phyloP scores from a whole-genome alignment of 2,888 invertebrate species.

The Melieria omissa region DNA sequence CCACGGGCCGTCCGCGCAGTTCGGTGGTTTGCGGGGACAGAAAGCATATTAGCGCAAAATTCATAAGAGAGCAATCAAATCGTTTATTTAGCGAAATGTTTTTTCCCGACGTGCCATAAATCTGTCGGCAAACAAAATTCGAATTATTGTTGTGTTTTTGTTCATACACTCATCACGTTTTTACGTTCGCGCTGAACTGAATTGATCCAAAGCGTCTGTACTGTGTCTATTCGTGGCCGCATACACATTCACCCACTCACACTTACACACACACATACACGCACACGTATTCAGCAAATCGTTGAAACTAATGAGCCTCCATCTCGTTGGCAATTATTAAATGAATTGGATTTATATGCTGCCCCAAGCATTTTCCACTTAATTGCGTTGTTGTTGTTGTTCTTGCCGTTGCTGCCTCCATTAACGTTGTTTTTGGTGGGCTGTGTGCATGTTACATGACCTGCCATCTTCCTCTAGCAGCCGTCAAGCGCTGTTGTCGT shows the following conservation, averaged over 20 bases:
- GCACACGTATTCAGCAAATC: slow-evolving; percentile 22
- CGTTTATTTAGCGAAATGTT: slow-evolving; percentile 38
- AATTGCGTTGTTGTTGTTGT: slow-evolving; percentile 28
- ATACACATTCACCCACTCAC: not conserved
- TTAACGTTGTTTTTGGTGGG: not conserved
- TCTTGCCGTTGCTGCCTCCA: slow-evolving; percentile 9
- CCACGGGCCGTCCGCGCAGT: not conserved
- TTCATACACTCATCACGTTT: too few relatives aligned
- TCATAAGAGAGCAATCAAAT: slow-evolving; percentile 54
- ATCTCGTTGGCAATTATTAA: slow-evolving; percentile 65
- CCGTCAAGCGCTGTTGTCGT: not conserved
- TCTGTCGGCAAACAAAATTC: too few relatives aligned
- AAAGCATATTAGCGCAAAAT: slow-evolving; percentile 48
- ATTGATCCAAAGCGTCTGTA: too few relatives aligned
- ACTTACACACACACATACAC: not conserved
- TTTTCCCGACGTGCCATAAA: too few relatives aligned
- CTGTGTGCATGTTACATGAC: too few relatives aligned
- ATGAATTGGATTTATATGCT: slow-evolving; percentile 63
- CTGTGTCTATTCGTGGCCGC: too few relatives aligned
- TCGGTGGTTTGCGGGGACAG: not conserved
- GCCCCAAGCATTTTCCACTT: slow-evolving; percentile 43
- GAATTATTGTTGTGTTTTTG: too few relatives aligned
- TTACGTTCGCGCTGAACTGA: too few relatives aligned
- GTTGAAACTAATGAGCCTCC: slow-evolving; percentile 58
- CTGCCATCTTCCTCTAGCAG: not conserved